phyloP scores from a whole-genome alignment of 2,888 invertebrate species.

The Salpingus planirostris region DNA sequence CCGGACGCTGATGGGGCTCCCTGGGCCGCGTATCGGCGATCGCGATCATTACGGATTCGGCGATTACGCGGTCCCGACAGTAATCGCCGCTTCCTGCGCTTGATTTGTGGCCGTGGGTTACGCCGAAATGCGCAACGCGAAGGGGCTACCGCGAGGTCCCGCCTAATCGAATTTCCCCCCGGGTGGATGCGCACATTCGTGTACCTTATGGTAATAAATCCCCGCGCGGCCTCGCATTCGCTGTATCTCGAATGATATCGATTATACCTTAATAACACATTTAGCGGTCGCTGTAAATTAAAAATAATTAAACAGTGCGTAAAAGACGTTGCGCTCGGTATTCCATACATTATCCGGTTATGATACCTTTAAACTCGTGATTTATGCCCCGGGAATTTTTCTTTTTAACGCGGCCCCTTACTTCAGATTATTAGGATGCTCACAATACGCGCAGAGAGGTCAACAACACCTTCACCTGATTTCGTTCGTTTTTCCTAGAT shows the following conservation, averaged over 20 bases:
- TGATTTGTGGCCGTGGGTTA: conserved; percentile 15
- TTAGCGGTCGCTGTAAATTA: conserved; percentile 34
- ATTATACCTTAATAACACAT: conserved; percentile 37
- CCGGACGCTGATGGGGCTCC: too few species aligned
- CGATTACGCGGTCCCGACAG: conserved; percentile 11
- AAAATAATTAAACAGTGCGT: conserved; percentile 36
- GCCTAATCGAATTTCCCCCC: not conserved
- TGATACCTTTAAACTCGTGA: too few species aligned
- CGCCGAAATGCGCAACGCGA: not conserved
- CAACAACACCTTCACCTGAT: too few species aligned
- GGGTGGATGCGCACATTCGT: conserved; percentile 3
- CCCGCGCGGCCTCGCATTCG: conserved; percentile 5
- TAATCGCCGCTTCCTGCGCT: conserved; percentile 1
- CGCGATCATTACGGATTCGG: too few species aligned
- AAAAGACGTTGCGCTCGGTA: too few species aligned
- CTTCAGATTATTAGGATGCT: too few species aligned
- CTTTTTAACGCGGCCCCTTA: too few species aligned
- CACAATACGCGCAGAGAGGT: too few species aligned
- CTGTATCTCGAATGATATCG: conserved; percentile 34
- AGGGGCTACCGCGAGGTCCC: not conserved
- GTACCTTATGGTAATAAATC: conserved; percentile 3
- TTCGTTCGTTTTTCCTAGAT: too few species aligned
- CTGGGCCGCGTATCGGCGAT: too few species aligned
- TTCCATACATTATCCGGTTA: too few species aligned
- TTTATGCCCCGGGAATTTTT: too few species aligned